phyloP scores from a whole-genome alignment of 1,140 invertebrate genomes.

The Samia ricini region DNA sequence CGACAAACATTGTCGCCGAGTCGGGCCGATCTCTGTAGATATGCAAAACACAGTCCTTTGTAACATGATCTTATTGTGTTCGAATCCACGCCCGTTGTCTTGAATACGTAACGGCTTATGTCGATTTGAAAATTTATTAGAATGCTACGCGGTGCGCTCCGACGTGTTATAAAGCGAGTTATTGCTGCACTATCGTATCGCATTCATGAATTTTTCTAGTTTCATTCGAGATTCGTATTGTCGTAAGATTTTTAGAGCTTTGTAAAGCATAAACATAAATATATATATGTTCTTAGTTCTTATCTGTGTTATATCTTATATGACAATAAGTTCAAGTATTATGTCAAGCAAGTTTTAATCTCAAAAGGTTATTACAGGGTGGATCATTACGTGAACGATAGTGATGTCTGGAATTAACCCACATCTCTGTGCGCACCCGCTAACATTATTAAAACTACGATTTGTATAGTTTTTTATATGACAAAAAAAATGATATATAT shows the following conservation, averaged over 20 bases:
- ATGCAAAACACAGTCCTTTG: constrained; percentile 60
- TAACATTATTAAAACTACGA: no score
- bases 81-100: constrained; percentile 45
- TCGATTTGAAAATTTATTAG: constrained; percentile 75
- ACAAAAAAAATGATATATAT: no score
- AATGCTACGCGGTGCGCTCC: constrained; percentile 47
- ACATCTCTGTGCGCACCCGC: no score
- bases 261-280: no score
- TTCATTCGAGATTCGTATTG: background rate
- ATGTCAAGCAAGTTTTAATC: no score
- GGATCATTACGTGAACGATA: no score
- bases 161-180: constrained; percentile 31
- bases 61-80: constrained; percentile 69
- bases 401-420: no score
- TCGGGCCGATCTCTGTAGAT: constrained; percentile 46
- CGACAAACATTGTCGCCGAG: constrained; percentile 11
- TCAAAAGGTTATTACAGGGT: no score
- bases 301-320: no score
- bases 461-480: no score
- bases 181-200: constrained; percentile 45
- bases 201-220: constrained; percentile 37
- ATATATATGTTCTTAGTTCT: no score
- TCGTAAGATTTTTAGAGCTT: background rate
- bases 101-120: constrained; percentile 64
- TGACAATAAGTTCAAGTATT: no score